These are phyloP conservation scores for Prionchulus punctatus DNA, from an alignment of 2,888 invertebrate species.

Conservation along the genomic window DNA sequence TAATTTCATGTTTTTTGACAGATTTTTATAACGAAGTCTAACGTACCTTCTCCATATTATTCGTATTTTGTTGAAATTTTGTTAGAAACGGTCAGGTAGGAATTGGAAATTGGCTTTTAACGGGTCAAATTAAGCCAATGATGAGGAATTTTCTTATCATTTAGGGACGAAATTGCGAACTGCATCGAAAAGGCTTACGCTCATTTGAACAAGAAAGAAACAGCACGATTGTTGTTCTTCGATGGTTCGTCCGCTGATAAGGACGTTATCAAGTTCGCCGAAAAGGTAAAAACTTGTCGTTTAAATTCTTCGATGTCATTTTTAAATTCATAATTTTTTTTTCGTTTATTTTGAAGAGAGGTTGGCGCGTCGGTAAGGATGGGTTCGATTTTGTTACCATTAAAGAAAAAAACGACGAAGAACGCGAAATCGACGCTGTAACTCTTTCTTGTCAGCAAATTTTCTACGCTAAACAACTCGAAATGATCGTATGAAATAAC, in stretches of 20 bases:
- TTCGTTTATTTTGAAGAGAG: too few species aligned
- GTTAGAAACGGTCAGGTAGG: conserved; percentile 67
- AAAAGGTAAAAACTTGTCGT: conserved; percentile 48
- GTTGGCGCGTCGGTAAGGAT: too few species aligned
- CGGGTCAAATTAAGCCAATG: not conserved
- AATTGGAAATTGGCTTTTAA: not conserved
- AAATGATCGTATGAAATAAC: conserved; percentile 90
- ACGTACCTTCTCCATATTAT: conserved; percentile 87
- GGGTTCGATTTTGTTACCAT: conserved; percentile 59
- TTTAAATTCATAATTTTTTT: too few species aligned
- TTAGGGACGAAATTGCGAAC: conserved; percentile 70
- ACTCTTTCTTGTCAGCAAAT: conserved; percentile 83
- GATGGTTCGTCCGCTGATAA: conserved; percentile 45
- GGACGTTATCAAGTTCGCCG: conserved; percentile 60
- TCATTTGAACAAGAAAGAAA: conserved; percentile 66
- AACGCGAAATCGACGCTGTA: conserved; percentile 61
- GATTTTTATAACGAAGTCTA: conserved; percentile 77
- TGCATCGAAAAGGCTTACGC: conserved; percentile 93
- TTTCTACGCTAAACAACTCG: conserved; percentile 88
- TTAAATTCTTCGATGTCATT: conserved; percentile 15
- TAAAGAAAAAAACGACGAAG: conserved; percentile 40
- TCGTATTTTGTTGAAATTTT: conserved; percentile 91
- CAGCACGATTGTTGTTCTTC: conserved; percentile 71
- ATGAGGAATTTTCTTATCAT: too few species aligned
- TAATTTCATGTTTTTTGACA: conserved; percentile 31